Evolutionary conservation across 2,797 vertebrate species (phyloP), one percentile per base, ranked within the genome.

Genomic region (Botia almorhae): DNA sequence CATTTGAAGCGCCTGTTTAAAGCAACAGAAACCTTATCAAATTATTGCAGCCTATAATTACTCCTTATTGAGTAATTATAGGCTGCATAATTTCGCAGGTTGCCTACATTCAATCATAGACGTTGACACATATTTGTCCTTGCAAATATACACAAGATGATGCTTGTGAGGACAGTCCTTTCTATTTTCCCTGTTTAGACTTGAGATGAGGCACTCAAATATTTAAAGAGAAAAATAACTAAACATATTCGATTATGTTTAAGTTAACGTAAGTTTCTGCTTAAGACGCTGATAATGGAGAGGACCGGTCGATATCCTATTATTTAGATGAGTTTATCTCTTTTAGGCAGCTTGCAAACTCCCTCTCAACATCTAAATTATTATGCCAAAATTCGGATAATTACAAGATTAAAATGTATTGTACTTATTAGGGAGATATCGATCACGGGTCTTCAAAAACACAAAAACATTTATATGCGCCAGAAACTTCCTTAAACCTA

Each of bases 401-500:
- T 96, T 94, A 96, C 95, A 94, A 93, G 94, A 96, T 95, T 96
- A 95, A 95, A 96, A 94, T 93, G 93, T 93, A 95, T 95, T 95
- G 95, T 94, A 95, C 93, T 95, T 96, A 96, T 96, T 94, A 95
- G 94, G 93, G 87, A 88, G 86, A 87, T 91, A 95, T 96, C 91
- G 94, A 96, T 93, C 93, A 79, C 14, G 10, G 29, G 16, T 67
- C 39, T 58, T 4, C 21, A 74, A 76, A 81, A 46, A 67, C 65
- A 67, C 23, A 48, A 78, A 68, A 76, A 14, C 21, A 26, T 26
- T 26, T 58, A 29, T 63, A 21, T 19, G 55, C 14, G 19, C 33
- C 4, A 26, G 7, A 64, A n/a, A 7, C 8, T 4, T 12, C 13
- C 6, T 23, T 33, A 48, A 56, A 48, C 51, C 0, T n/a, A 56